Base-by-base conservation (phyloP, 2,113 vertebrate genomes). In the Nicator chloris region DNA sequence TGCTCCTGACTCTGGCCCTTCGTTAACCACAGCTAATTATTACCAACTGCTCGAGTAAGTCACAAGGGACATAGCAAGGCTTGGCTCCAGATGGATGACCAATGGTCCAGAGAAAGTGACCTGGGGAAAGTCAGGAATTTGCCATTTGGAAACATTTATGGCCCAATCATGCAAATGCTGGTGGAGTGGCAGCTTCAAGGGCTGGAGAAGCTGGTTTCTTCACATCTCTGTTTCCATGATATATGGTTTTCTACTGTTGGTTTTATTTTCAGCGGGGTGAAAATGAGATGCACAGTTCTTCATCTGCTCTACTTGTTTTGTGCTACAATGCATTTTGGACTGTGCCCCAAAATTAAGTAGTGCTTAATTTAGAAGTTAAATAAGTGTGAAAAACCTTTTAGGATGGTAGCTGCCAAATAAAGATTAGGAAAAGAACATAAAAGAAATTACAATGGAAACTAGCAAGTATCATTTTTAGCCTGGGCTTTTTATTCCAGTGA, bases 391-490 rank as follows among this genome's bases (percentile, higher is more conserved):
- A 97, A 96, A 65, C 78, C 86, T 82, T 87, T 72, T 66, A 79
- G 71, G 83, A 69, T 49, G 72, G 66, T 17, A 75, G 63, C 42
- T 91, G 76, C 94, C 76, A 92, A 93, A 88, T 66, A 90, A 93
- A 96, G 89, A 94, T 91, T 57, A 86, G 76, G 68, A 70, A 80
- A 89, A 93, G 91, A 91, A 86, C 80, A 94, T 85, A 86, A 90
- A 95, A 70, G 56, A 93, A 80, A 91, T 82, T 20, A 82, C 50
- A 82, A 51, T 40, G 39, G 49, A 73, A 91, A 75, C 15, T 57
- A 90, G 69, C 64, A 49, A 80, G 61, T 39, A 53, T 81, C 37
- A 85, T 95, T 95, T 96, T 96, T 94, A 95, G 75, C 86, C 78
- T 54, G 44, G 22, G 50, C 66, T 96, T 94, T 93, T 92, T 37